Conservation (phyloP, 2,888 invertebrate species). For the Plagodis dolabraria region DNA sequence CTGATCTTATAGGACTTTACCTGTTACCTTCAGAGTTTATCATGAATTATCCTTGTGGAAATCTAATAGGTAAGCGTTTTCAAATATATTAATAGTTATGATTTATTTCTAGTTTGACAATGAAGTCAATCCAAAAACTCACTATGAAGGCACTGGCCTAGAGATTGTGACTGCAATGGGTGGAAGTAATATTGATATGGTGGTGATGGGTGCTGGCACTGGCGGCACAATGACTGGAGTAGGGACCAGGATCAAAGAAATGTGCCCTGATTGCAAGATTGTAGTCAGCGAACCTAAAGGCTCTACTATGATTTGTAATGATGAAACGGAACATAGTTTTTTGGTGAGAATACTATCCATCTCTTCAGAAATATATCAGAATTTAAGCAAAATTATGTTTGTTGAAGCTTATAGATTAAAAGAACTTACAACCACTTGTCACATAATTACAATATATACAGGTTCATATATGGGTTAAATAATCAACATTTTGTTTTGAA, state of each 20-base stretch:
- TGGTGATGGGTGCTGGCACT: constrained; percentile 94
- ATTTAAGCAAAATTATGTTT: too few species aligned
- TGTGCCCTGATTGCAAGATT: constrained; percentile 88
- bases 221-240: constrained; percentile 96
- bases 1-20: too few species aligned
- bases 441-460: too few species aligned
- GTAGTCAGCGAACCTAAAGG: constrained; percentile 95
- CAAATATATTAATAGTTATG: not conserved
- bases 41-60: too few species aligned
- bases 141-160: constrained; percentile 95
- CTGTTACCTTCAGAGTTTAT: too few species aligned
- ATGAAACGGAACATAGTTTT: constrained; percentile 66
- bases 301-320: constrained; percentile 83
- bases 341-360: constrained; percentile 38
- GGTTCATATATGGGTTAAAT: too few species aligned
- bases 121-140: constrained; percentile 95
- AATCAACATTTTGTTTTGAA: too few species aligned
- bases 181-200: constrained; percentile 92
- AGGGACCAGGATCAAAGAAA: constrained; percentile 93
- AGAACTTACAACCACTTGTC: too few species aligned
- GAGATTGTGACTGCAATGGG: constrained; percentile 91
- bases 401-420: too few species aligned
- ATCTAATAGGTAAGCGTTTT: too few species aligned
- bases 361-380: too few species aligned
- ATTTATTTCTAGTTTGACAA: constrained; percentile 88